Evolutionary conservation across 2,888 invertebrate species (phyloP), one percentile per base, ranked within the genome.

Genomic region (Crioceris asparagi): DNA sequence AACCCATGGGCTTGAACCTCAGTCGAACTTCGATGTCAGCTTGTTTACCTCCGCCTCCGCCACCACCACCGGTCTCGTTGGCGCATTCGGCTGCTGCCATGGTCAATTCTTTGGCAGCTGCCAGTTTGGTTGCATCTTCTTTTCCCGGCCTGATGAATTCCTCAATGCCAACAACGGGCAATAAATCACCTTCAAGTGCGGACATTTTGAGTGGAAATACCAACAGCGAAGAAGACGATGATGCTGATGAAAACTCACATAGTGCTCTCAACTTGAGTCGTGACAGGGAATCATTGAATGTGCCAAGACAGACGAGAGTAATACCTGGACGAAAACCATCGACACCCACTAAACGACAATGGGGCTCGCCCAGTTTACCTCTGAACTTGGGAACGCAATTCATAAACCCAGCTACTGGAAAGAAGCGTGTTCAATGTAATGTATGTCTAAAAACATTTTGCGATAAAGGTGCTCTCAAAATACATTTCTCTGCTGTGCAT

Each of bases 391-490:
- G 90, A 8, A 88, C 90, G 0, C 86, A 90, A 51, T 86, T 90
- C 48, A 88, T 91, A 18, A 92, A 91, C 59, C 91, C 91, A 1
- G 80, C 87, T 1, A 91, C 91, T 1, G 91, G 91, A 0, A 97
- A 97, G 66, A 94, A 94, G 60, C 77, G 97, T 46, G 96, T 97
- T 3, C 91, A 96, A 62, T 99, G 98, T 66, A 92, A 94, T 55
- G 93, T 94, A 27, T 98, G 98, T 62, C 70, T 94, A 43, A 98
- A 98, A 69, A 97, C 97, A 11, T 98, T 98, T 69, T 98, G 98
- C 72, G 98, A 98, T 71, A 98, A 98, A 69, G 98, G 97, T 43
- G 98, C 98, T 1, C 72, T 98, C 16, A 98, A 98, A 68, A 99
- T 98, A 5, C 98, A 98, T 64, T 97, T 96, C 61, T 94, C 94